A percentile compares a stretch with the other conserved stretches of the same genome.
These are phyloP conservation scores for Melanerpes formicivorus DNA, from an alignment of 2,113 vertebrate species.

Conservation along the genomic window DNA sequence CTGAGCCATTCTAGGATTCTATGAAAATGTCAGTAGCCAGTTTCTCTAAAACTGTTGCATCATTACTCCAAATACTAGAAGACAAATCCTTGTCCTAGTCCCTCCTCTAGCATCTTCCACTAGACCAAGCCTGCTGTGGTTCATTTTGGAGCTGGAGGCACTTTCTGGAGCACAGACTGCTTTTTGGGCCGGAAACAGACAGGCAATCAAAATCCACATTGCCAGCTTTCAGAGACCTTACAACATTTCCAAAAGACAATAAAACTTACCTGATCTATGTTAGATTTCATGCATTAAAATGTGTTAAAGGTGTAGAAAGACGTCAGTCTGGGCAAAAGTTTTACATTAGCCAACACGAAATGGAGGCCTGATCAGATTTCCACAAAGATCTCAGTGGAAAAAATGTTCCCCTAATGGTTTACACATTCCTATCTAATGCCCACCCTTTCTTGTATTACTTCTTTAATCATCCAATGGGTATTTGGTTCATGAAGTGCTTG, in stretches of 20 bases:
- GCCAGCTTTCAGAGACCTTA: background rate
- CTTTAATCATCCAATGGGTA: slow-evolving; percentile 58
- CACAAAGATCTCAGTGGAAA: slow-evolving; percentile 75
- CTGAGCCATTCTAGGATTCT: background rate
- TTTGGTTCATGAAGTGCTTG: slow-evolving; percentile 63
- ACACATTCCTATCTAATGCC: slow-evolving; percentile 79
- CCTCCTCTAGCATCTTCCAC: background rate
- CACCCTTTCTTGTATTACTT: slow-evolving; percentile 68
- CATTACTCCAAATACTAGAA: background rate
- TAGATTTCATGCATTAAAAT: slow-evolving; percentile 76
- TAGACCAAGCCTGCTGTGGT: background rate
- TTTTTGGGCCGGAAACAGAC: slow-evolving; percentile 15
- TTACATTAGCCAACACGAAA: slow-evolving; percentile 77
- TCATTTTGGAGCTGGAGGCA: background rate
- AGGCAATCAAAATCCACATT: slow-evolving; percentile 37
- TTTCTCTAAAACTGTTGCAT: background rate
- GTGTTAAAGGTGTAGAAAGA: slow-evolving; percentile 78
- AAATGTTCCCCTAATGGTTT: slow-evolving; percentile 76
- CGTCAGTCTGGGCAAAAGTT: slow-evolving; percentile 74
- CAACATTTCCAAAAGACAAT: slow-evolving; percentile 59
- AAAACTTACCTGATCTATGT: slow-evolving; percentile 72
- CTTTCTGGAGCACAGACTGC: background rate
- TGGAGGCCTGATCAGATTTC: slow-evolving; percentile 76
- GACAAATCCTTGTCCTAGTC: background rate
- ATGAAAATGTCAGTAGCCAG: background rate